phyloP scores from a whole-genome alignment of 2,797 vertebrate species.

The Pristis pectinata region DNA sequence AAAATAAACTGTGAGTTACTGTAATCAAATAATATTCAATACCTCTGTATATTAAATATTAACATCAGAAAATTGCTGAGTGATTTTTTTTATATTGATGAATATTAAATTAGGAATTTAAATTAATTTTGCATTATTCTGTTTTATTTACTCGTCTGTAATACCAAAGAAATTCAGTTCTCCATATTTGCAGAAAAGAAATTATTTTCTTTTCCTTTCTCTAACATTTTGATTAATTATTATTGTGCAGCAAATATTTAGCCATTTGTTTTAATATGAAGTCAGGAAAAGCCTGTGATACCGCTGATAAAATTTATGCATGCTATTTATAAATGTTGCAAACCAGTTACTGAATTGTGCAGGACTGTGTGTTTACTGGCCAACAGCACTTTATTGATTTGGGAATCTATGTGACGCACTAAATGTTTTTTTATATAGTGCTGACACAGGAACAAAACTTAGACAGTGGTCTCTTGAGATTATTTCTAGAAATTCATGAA shows the following conservation, averaged over 20 bases:
- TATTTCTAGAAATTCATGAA: slow-evolving; percentile 34
- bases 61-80: background rate
- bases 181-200: no score
- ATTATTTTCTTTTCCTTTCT: background rate
- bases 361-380: slow-evolving; percentile 24
- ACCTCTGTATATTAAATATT: background rate
- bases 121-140: background rate
- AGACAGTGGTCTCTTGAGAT: slow-evolving; percentile 28
- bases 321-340: slow-evolving; percentile 29
- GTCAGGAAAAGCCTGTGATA: background rate
- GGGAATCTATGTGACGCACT: slow-evolving; percentile 35
- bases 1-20: background rate
- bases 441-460: slow-evolving; percentile 37
- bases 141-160: background rate
- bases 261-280: background rate
- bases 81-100: background rate
- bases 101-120: background rate
- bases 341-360: slow-evolving; percentile 19
- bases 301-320: background rate
- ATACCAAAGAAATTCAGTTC: background rate
- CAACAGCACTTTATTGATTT: slow-evolving; percentile 31
- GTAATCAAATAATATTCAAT: background rate
- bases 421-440: slow-evolving; percentile 21
- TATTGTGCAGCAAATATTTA: background rate
- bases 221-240: background rate